These are phyloP conservation scores for Meiosimyza decipiens DNA, from an alignment of 2,888 invertebrate genomes.

Conservation along the genomic window DNA sequence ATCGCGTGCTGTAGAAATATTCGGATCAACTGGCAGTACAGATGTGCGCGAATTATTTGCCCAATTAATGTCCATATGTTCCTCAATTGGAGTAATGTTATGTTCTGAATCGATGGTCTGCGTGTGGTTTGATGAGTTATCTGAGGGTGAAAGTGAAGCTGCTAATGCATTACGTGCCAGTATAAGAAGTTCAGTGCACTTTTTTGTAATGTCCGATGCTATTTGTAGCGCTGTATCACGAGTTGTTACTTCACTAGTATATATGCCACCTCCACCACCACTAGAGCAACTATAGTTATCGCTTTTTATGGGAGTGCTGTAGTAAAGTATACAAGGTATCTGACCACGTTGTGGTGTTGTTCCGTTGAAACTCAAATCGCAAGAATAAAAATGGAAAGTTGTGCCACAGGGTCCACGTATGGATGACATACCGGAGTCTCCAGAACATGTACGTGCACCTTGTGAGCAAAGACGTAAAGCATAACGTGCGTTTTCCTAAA, in stretches of 20 bases:
- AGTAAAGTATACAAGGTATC: slow-evolving; percentile 90
- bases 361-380: slow-evolving; percentile 95
- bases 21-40: slow-evolving; percentile 59
- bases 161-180: slow-evolving; percentile 77
- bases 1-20: slow-evolving; percentile 63
- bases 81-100: slow-evolving; percentile 67
- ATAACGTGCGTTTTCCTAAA: slow-evolving; percentile 86
- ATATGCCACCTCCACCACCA: slow-evolving; percentile 30
- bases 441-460: slow-evolving; percentile 93
- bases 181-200: slow-evolving; percentile 81
- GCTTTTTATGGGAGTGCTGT: slow-evolving; percentile 64
- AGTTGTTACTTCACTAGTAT: slow-evolving; percentile 60
- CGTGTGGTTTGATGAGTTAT: slow-evolving; percentile 68
- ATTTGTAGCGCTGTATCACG: slow-evolving; percentile 75
- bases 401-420: slow-evolving; percentile 95
- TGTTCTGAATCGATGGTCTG: slow-evolving; percentile 67
- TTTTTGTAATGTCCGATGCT: slow-evolving; percentile 81
- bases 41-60: slow-evolving; percentile 65
- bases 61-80: slow-evolving; percentile 67
- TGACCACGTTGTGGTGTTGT: slow-evolving; percentile 95
- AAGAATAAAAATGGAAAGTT: slow-evolving; percentile 88
- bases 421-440: slow-evolving; percentile 89
- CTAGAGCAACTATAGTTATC: slow-evolving; percentile 48
- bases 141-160: slow-evolving; percentile 70
- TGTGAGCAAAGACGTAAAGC: slow-evolving; percentile 89